Evolutionary conservation across 2,797 vertebrate genomes (phyloP).

Genomic region (Darevskia mixta): DNA sequence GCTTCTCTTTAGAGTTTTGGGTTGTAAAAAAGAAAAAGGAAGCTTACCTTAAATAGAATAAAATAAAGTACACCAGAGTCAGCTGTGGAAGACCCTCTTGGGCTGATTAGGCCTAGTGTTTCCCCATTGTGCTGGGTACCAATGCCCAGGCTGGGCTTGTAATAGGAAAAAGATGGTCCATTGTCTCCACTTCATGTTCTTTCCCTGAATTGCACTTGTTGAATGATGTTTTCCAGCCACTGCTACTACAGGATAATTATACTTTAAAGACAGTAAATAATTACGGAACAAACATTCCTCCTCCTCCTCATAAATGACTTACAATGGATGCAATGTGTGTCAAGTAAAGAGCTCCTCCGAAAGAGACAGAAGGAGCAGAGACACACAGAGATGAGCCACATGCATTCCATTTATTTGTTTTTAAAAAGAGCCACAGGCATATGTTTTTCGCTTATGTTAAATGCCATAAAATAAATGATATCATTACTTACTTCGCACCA

Average conservation of each 20-base stretch:
- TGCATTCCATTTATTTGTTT: conserved; percentile 26
- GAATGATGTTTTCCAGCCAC: conserved; percentile 45
- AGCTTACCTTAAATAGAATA: background rate
- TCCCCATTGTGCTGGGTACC: background rate
- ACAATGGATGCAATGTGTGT: background rate
- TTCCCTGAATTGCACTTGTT: conserved; percentile 24
- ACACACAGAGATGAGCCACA: conserved; percentile 54
- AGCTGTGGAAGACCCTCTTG: background rate
- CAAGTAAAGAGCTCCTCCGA: background rate
- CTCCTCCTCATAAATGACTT: background rate
- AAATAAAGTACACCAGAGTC: background rate
- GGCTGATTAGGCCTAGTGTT: background rate
- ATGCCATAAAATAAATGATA: conserved; percentile 48
- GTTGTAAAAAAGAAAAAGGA: conserved; percentile 36
- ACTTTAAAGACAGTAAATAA: conserved; percentile 3
- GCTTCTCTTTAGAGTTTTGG: background rate
- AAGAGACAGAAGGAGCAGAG: background rate
- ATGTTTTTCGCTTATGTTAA: conserved; percentile 43
- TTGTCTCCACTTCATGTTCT: background rate
- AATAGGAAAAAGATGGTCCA: conserved; percentile 50
- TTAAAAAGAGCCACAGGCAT: conserved; percentile 42
- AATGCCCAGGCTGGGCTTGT: background rate
- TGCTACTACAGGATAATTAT: background rate
- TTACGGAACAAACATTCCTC: background rate
- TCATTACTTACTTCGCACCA: conserved; percentile 48